Base-by-base conservation (phyloP, 1,140 invertebrate genomes). In the Cryptotermes secundus region DNA sequence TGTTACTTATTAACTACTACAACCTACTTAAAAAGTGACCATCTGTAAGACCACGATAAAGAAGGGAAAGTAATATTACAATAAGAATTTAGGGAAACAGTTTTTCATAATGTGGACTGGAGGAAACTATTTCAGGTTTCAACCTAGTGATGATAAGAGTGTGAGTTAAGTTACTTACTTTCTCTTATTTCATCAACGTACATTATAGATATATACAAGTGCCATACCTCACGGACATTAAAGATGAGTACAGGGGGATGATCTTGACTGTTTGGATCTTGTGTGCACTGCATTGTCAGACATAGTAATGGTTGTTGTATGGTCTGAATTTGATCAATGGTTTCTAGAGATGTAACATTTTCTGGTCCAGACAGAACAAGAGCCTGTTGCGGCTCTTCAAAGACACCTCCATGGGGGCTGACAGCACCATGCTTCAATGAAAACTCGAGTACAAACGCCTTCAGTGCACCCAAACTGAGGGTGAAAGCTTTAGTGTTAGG, bases 311-410 rank as follows among this genome's bases (percentile, higher is more conserved):
- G 87, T 26, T 34, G 53, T 22, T 72, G 59, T 72, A 72, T 31
- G 2, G 7, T 72, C n/a, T 72, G 26, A 31, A 1, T 31, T 72
- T 4, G 7, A 72, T 72, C 59, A n/a, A 72, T 31, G n/a, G 82
- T 42, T 82, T 83, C n/a, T 83, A 84, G 80, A 83, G 83, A 31
- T 31, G 24, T 22, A 7, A 31, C 0, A 12, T 34, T 14, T 31
- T 93, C 92, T 42, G 92, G 92, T 12, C 92, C 92, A 35, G 92
- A 93, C 35, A 93, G 86, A 86, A 93, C 91, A 86, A 93, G 89
- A 6, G 91, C 90, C 85, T 93, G 92, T 49, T 92, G 90, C 7
- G 89, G 89, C 86, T 91, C 89, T 84, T 89, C 88, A 4, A 38
- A 49, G 81, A 81, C 42, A 65, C 9, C 22, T 26, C 49, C 26